These are phyloP conservation scores for Camelus bactrianus DNA, from an alignment of 2,113 vertebrate genomes.

Conservation along the genomic window DNA sequence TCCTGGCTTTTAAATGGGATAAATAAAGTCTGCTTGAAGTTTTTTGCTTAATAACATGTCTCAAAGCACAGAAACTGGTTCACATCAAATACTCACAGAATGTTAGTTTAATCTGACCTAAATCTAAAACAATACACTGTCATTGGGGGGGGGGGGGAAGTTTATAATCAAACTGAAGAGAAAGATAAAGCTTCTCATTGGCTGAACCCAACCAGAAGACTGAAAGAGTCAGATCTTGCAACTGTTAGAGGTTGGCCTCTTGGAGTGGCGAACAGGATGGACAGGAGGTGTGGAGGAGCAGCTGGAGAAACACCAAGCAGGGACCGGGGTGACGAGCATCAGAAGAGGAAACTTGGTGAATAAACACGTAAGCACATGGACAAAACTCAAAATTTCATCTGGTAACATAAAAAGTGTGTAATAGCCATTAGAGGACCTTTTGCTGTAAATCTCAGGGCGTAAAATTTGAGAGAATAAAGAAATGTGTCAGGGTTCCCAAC, in stretches of 20 bases:
- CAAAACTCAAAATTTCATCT: neutral
- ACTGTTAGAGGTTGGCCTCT: neutral
- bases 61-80: neutral
- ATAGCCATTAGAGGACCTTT: neutral
- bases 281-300: neutral
- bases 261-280: neutral
- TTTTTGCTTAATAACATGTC: neutral
- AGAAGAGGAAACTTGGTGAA: neutral
- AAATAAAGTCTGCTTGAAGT: neutral
- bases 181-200: neutral
- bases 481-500: neutral
- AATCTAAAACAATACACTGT: neutral
- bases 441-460: neutral
- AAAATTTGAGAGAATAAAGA: constrained; percentile 24
- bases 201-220: neutral
- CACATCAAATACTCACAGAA: neutral
- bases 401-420: neutral
- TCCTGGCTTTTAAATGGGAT: neutral
- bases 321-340: accelerated
- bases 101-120: neutral
- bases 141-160: neutral
- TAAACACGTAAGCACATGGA: neutral
- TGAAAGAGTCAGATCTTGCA: neutral
- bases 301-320: neutral
- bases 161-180: neutral